Evolutionary conservation across 1,140 invertebrate genomes (phyloP).

Genomic region (Drosophila carrolli): DNA sequence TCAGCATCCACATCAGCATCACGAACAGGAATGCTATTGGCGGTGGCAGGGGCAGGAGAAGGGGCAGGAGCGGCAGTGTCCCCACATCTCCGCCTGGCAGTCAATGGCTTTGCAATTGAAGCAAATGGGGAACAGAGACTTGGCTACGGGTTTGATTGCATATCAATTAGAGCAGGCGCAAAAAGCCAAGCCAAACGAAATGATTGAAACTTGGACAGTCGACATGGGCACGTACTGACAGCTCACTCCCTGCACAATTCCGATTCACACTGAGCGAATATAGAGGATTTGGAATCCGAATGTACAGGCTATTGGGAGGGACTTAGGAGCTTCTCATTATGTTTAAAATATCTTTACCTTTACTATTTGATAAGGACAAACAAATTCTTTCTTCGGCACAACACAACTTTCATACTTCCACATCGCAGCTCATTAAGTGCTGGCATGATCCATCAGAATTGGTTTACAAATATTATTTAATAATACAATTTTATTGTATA

Average conservation of each 20-base stretch:
- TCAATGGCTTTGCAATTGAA: conserved; percentile 69
- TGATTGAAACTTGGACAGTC: conserved; percentile 78
- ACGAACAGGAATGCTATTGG: conserved; percentile 7
- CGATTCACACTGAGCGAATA: conserved; percentile 6
- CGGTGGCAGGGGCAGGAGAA: background rate
- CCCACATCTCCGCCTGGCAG: conserved; percentile 36
- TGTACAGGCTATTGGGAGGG: too few relatives aligned
- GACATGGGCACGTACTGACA: conserved; percentile 51
- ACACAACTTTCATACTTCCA: too few relatives aligned
- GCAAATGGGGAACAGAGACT: conserved; percentile 46
- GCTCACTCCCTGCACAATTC: conserved; percentile 4
- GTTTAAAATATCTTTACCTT: too few relatives aligned
- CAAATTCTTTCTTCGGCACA: too few relatives aligned
- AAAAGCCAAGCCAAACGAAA: conserved; percentile 80
- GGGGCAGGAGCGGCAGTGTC: conserved; percentile 25
- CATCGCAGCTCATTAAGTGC: too few relatives aligned
- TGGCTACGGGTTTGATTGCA: conserved; percentile 74
- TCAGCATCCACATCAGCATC: conserved; percentile 31
- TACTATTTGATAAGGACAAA: too few relatives aligned
- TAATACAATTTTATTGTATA: too few relatives aligned
- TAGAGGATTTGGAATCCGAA: background rate
- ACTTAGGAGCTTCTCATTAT: too few relatives aligned
- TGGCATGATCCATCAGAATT: too few relatives aligned
- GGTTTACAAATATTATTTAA: too few relatives aligned
- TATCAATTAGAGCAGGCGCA: conserved; percentile 82